phyloP scores from a whole-genome alignment of 2,888 invertebrate species.

The Volucella inanis region DNA sequence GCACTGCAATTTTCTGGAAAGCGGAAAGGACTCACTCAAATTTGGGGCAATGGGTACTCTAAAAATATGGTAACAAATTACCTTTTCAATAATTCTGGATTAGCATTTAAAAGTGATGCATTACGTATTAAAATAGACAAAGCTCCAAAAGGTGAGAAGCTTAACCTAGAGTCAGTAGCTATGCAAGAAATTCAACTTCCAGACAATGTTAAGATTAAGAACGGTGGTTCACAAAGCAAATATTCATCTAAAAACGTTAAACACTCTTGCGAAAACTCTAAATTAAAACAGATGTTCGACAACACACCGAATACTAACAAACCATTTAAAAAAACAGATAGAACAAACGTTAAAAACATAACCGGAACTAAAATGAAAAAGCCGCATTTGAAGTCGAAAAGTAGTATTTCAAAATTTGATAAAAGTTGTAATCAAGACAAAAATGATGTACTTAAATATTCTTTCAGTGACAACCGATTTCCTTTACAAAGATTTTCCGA shows the following conservation, averaged over 20 bases:
- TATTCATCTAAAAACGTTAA: too few relatives aligned
- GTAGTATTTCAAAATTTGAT: neutral
- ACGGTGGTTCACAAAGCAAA: too few relatives aligned
- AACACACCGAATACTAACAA: neutral
- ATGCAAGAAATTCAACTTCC: too few relatives aligned
- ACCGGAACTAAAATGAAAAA: neutral
- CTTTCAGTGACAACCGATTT: neutral
- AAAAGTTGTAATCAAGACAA: neutral
- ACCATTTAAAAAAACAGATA: neutral
- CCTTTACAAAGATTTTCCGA: constrained; percentile 52
- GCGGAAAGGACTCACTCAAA: neutral
- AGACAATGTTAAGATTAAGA: too few relatives aligned
- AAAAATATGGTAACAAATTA: constrained; percentile 18
- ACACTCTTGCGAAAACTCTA: too few relatives aligned
- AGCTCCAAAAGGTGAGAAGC: neutral
- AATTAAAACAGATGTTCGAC: too few relatives aligned
- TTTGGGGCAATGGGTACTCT: constrained; percentile 2
- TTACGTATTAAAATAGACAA: neutral
- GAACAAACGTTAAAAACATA: neutral
- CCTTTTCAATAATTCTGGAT: neutral
- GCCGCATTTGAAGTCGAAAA: neutral
- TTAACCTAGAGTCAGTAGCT: too few relatives aligned
- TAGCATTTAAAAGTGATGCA: neutral
- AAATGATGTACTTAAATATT: neutral
- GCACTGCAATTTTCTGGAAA: neutral